Evolutionary conservation across 2,113 vertebrate genomes (phyloP), one percentile per base, ranked within the genome.

Genomic region (Nesogale talazaci): DNA sequence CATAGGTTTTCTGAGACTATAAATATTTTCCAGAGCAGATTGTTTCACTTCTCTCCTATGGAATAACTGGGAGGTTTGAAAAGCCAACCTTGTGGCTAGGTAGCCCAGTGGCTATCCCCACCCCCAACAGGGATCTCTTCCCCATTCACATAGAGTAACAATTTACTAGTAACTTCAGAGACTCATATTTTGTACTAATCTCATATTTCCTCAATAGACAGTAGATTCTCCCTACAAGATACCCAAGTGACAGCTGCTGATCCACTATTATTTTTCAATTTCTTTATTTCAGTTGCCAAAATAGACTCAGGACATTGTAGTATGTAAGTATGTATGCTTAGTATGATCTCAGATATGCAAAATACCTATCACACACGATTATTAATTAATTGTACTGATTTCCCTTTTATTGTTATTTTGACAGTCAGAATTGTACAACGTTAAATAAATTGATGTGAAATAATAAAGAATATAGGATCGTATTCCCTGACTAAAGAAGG

Each of bases 261-360:
- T 3, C 75, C 20, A 46, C 10, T 82, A 25, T 57, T 57, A 70
- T 79, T 72, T 95, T 86, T 86, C 12, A 67, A 20, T 74, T 89
- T 6, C 42, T 57, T 17, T 14, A 46, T 61, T 89, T 82, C 46
- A 20, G 56, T 87, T 81, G 56, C 74, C 65, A 86, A 80, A 93
- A 81, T 78, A 69, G 4, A 59, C 9, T 77, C 3, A 31, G 89
- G 59, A 94, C 79, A 25, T 82, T 86, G 3, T 40, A 90, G 85
- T 91, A 38, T 34, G 70, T 52, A 52, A 12, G 46, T 52, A 52
- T 52, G 46, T 74, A 86, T 85, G 29, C 22, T n/a, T 10, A 86
- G 40, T 36, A 92, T 52, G 29, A 83, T 79, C 65, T 83, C 77
- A 92, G 38, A 72, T 78, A 65, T 79, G 34, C 86, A 74, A 65